Evolutionary conservation across 2,888 invertebrate species (phyloP), one percentile per base, ranked within the genome.

Genomic region (Trichogramma evanescens): DNA sequence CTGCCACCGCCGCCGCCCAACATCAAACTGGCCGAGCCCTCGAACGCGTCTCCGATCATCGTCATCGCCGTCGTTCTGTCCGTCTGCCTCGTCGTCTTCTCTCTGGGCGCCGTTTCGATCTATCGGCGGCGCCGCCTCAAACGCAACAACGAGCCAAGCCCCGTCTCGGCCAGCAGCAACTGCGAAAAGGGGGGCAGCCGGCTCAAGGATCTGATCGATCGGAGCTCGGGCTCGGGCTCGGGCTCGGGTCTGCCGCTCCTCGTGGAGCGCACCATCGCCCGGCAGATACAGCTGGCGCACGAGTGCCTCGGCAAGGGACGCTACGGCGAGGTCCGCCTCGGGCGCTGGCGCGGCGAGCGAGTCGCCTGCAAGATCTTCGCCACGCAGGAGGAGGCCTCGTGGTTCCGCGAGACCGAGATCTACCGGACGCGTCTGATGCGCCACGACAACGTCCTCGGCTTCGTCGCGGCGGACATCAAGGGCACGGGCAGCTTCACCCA

Each of bases 291-390:
- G 0, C 82, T 96, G 43, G 82, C 86, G 0, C 91, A 26, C 26
- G 26, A 93, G 68, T 89, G 92, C 69, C 93, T 95, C 49, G 94
- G 94, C 3, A 91, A 74, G 82, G 93, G 93, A n/a, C 84, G 92
- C 4, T 96, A 93, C 78, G 96, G 96, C 1, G 94, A 95, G 74
- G 96, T 96, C 6, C 96, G 95, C 95, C 84, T 91, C n/a, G 96
- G 94, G 0, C 83, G 88, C 49, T 96, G 95, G 91, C 90, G 92
- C 78, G 93, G 92, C 0, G 95, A 95, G 79, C 89, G 86, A 75
- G 90, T 96, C 41, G 96, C 96, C 1, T 95, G 96, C 3, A 97
- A 97, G 80, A 95, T 96, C 66, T 96, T 96, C 80, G 92, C 93
- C 78, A 93, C 93, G 0, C 83, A 93, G 7, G 96, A 96, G 79